A percentile compares a stretch with the other conserved stretches of the same genome.
Conservation (phyloP, 2,797 vertebrate species). For the Characodon lateralis region DNA sequence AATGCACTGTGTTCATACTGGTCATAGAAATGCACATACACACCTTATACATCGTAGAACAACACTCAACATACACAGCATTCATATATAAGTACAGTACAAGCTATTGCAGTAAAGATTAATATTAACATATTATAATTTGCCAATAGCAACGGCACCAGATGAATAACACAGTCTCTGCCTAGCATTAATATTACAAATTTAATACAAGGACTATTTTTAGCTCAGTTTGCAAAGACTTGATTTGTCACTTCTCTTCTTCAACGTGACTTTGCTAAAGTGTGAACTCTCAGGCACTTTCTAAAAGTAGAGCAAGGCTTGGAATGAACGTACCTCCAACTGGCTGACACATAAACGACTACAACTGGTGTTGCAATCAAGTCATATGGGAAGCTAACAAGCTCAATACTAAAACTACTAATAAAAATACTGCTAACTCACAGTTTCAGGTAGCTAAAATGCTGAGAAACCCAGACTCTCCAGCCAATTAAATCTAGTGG, state of each 20-base stretch:
- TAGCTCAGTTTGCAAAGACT: constrained; percentile 60
- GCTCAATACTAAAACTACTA: not conserved
- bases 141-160: constrained; percentile 70
- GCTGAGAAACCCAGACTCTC: constrained; percentile 2
- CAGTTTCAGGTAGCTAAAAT: constrained; percentile 3
- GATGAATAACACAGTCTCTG: constrained; percentile 68
- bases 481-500: constrained; percentile 12
- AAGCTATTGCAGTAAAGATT: constrained; percentile 77
- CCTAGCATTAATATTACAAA: constrained; percentile 57
- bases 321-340: constrained; percentile 58
- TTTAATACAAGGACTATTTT: constrained; percentile 30
- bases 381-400: constrained; percentile 62
- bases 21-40: constrained; percentile 68
- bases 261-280: constrained; percentile 51
- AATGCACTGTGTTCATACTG: constrained; percentile 65
- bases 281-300: constrained; percentile 92
- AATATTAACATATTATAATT: constrained; percentile 72
- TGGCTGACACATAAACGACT: constrained; percentile 56
- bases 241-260: constrained; percentile 56
- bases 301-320: constrained; percentile 79
- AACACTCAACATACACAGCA: constrained; percentile 74
- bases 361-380: constrained; percentile 60
- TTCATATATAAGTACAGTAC: constrained; percentile 75
- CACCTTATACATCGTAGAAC: constrained; percentile 68
- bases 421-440: constrained; percentile 8